phyloP scores from a whole-genome alignment of 2,797 vertebrate species.

The Gephyroberyx darwinii region DNA sequence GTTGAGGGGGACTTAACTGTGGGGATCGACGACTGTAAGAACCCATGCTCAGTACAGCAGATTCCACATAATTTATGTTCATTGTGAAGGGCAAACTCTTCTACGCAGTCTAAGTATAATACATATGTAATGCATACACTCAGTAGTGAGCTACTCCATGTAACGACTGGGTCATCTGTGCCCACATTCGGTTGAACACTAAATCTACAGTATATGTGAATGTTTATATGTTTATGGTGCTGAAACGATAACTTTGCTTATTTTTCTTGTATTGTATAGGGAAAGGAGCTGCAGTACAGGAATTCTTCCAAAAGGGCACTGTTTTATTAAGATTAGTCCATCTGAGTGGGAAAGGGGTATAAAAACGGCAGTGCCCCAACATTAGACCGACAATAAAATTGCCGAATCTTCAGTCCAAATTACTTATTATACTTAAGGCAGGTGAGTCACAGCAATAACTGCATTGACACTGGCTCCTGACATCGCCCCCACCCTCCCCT shows the following conservation, averaged over 20 bases:
- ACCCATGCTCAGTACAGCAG: background rate
- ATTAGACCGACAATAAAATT: slow-evolving; percentile 65
- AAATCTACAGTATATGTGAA: slow-evolving; percentile 25
- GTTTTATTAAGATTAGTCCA: slow-evolving; percentile 63
- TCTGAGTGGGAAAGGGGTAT: slow-evolving; percentile 47
- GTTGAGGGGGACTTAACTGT: slow-evolving; percentile 37
- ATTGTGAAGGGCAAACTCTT: slow-evolving; percentile 15
- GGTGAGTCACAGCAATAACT: slow-evolving; percentile 70
- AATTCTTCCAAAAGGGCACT: slow-evolving; percentile 50
- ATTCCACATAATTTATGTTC: slow-evolving; percentile 2
- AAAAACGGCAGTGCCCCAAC: slow-evolving; percentile 49
- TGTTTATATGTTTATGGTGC: slow-evolving; percentile 21
- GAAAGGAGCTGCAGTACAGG: background rate
- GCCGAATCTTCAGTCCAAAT: slow-evolving; percentile 56
- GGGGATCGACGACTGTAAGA: slow-evolving; percentile 24
- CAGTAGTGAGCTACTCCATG: too few species aligned
- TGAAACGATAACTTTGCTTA: background rate
- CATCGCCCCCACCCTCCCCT: slow-evolving; percentile 50
- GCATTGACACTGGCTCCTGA: slow-evolving; percentile 57
- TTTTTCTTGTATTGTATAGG: background rate
- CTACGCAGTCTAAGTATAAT: background rate
- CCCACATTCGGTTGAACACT: background rate
- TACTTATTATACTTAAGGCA: slow-evolving; percentile 68
- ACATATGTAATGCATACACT: background rate
- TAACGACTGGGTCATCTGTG: too few species aligned